These are phyloP conservation scores for Hymenopus coronatus DNA, from an alignment of 2,888 invertebrate genomes.

Conservation along the genomic window DNA sequence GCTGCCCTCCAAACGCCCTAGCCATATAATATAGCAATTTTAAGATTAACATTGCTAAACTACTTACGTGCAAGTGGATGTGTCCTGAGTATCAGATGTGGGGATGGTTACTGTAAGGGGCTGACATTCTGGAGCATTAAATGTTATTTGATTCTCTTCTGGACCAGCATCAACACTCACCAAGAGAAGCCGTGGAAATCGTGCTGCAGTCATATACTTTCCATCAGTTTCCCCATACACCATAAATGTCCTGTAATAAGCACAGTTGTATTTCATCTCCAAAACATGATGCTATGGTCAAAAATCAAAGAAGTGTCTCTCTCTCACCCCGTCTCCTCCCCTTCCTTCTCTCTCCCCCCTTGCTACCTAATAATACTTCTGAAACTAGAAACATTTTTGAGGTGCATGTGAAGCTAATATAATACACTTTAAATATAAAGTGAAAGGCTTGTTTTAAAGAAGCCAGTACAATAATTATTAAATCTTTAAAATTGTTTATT, in stretches of 20 bases:
- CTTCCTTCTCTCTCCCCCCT: background rate
- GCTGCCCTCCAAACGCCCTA: no score
- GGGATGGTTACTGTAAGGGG: slow-evolving; percentile 4
- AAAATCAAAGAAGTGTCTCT: background rate
- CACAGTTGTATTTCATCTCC: background rate
- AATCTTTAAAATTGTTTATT: no score
- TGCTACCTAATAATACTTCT: no score
- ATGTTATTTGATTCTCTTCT: background rate
- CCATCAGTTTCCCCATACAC: background rate
- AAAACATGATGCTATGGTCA: no score
- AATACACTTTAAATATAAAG: no score
- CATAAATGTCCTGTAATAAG: background rate
- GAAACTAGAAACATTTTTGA: no score
- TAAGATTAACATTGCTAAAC: background rate
- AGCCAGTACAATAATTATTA: no score
- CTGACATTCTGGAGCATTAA: slow-evolving; percentile 21
- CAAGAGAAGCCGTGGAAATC: slow-evolving; percentile 3
- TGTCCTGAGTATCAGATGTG: background rate
- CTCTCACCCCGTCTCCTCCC: background rate
- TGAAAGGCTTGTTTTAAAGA: no score
- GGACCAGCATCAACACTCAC: background rate
- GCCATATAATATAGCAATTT: no score
- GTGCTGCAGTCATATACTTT: slow-evolving; percentile 10
- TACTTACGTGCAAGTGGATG: slow-evolving; percentile 15
- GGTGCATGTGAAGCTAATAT: no score